These are phyloP conservation scores for Clarias pachynema DNA, from an alignment of 2,797 vertebrate species.

Conservation along the genomic window DNA sequence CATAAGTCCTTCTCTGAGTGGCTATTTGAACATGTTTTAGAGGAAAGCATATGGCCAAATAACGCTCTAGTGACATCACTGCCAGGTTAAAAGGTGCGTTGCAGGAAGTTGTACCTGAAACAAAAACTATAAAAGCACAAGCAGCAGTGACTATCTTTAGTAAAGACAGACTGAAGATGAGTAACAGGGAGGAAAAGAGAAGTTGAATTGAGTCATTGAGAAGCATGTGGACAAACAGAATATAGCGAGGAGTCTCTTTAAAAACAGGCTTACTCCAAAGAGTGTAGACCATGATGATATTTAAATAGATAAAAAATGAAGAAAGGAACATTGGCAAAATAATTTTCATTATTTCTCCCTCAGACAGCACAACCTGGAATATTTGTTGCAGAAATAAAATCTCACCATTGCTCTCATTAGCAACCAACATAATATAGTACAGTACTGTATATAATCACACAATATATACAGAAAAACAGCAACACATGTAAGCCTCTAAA, in stretches of 20 bases:
- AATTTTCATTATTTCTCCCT: neutral
- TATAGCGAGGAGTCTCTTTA: slow-evolving; percentile 61
- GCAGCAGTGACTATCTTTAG: slow-evolving; percentile 43
- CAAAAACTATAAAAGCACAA: slow-evolving; percentile 54
- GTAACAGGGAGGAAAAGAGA: slow-evolving; percentile 39
- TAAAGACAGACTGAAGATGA: neutral
- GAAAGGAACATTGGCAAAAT: slow-evolving; percentile 19
- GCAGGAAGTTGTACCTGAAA: slow-evolving; percentile 5
- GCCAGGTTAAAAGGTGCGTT: slow-evolving; percentile 67
- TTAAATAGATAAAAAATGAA: slow-evolving; percentile 60
- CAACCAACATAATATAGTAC: neutral
- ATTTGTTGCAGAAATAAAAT: neutral
- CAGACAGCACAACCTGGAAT: slow-evolving; percentile 8
- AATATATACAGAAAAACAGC: neutral
- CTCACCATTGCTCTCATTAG: neutral
- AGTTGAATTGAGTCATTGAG: slow-evolving; percentile 62
- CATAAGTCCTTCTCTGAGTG: slow-evolving; percentile 59
- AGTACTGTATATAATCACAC: neutral
- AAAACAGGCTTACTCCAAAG: slow-evolving; percentile 61
- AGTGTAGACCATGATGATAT: slow-evolving; percentile 57
- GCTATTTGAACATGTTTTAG: slow-evolving; percentile 63
- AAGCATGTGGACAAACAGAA: slow-evolving; percentile 61
- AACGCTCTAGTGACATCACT: slow-evolving; percentile 74
- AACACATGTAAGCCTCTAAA: too few relatives aligned
- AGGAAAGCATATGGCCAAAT: slow-evolving; percentile 68